A percentile compares a stretch with the other conserved stretches of the same genome.
Conservation (phyloP, 2,113 vertebrate species). For the Desmodus rotundus region DNA sequence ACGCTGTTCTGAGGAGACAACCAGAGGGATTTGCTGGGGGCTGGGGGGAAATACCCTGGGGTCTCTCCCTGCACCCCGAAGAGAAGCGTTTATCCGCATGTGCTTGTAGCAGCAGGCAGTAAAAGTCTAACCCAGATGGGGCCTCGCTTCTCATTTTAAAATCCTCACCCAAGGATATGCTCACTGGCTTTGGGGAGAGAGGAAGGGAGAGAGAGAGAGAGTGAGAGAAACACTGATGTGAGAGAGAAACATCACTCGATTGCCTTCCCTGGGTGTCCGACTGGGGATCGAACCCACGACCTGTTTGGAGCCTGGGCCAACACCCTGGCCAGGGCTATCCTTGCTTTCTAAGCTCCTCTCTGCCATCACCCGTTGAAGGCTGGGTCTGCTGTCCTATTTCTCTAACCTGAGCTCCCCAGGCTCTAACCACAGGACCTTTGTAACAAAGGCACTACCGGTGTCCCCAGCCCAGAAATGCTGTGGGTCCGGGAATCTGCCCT, state of each 20-base stretch:
- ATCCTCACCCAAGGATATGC: too few relatives aligned
- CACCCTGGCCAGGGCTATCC: neutral
- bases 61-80: neutral
- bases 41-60: neutral
- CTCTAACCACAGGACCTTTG: fast-evolving
- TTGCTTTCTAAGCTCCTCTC: fast-evolving
- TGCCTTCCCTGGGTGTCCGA: too few relatives aligned
- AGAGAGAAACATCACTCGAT: too few relatives aligned
- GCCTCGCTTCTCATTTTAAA: too few relatives aligned
- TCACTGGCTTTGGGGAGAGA: too few relatives aligned
- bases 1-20: neutral
- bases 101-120: fast-evolving
- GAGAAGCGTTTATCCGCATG: fast-evolving
- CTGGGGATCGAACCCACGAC: too few relatives aligned
- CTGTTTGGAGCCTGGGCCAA: too few relatives aligned
- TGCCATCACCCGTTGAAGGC: fast-evolving
- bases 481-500: neutral
- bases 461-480: too few relatives aligned
- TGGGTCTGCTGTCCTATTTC: neutral
- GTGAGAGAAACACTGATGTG: too few relatives aligned
- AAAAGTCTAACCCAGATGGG: fast-evolving
- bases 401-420: neutral
- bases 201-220: too few relatives aligned
- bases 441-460: neutral
- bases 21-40: neutral